Conservation (phyloP, 2,888 invertebrate genomes). For the Agrotis exclamationis region DNA sequence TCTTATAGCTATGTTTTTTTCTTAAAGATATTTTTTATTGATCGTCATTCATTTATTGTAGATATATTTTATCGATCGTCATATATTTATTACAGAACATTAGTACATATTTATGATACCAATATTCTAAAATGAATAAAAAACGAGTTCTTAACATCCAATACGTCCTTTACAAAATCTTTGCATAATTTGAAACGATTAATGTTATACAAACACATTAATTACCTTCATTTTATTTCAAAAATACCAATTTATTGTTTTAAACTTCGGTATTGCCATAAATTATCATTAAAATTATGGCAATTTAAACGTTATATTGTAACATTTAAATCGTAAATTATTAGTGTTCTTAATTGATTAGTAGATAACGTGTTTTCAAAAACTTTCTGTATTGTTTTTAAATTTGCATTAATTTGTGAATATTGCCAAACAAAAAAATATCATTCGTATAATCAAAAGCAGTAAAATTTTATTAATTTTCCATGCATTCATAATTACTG, state of each 20-base stretch:
- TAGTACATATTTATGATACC: not conserved
- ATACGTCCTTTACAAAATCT: constrained; percentile 39
- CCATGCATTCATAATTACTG: constrained; percentile 41
- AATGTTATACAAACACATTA: constrained; percentile 34
- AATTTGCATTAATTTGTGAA: constrained; percentile 23
- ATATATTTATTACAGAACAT: not conserved
- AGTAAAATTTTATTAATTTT: constrained; percentile 28
- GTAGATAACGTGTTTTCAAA: constrained; percentile 27
- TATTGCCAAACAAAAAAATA: constrained; percentile 18
- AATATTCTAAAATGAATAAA: constrained; percentile 1
- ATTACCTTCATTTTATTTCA: constrained; percentile 31
- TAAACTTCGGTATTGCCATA: constrained; percentile 32
- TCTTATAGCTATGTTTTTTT: not conserved
- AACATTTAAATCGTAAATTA: constrained; percentile 27
- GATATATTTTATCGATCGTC: not conserved
- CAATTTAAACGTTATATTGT: constrained; percentile 32
- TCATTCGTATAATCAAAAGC: constrained; percentile 12
- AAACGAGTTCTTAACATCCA: constrained; percentile 14
- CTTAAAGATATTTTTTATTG: not conserved
- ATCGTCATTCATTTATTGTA: not conserved
- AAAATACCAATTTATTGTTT: constrained; percentile 48
- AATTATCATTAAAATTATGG: constrained; percentile 40
- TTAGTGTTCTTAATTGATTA: constrained; percentile 27
- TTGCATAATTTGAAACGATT: constrained; percentile 38
- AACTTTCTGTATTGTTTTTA: constrained; percentile 36